Conservation (phyloP, 2,113 vertebrate genomes). For the Microtus montanus region DNA sequence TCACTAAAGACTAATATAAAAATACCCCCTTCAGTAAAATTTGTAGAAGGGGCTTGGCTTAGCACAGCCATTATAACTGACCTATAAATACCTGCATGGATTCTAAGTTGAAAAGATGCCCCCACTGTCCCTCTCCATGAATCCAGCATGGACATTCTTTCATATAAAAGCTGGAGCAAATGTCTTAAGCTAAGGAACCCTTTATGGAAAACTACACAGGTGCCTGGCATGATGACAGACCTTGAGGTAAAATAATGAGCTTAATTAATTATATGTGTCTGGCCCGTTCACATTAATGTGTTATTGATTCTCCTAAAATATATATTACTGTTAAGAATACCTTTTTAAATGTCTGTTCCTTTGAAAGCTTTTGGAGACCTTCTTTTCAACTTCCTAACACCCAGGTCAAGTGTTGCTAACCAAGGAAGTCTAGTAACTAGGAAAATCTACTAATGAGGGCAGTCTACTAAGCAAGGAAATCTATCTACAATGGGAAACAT, state of each 20-base stretch:
- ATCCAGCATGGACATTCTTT: not conserved
- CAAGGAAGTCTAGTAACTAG: not conserved
- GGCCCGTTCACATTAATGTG: not conserved
- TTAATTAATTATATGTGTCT: not conserved
- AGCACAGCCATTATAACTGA: not conserved
- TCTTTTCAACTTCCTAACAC: not conserved
- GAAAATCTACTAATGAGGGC: not conserved
- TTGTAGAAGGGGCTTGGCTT: not conserved
- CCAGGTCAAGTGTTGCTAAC: not conserved
- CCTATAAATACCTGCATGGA: not conserved
- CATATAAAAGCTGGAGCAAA: not conserved
- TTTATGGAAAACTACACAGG: not conserved
- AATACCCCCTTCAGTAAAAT: not conserved
- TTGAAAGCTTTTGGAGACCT: not conserved
- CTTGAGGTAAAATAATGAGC: not conserved
- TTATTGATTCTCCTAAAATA: slow-evolving; percentile 18
- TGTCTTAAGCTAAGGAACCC: not conserved
- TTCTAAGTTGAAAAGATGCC: not conserved
- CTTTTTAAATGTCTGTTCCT: not conserved
- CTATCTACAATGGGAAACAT: not conserved
- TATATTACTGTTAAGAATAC: not conserved
- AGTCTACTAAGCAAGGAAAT: not conserved
- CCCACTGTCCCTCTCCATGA: not conserved
- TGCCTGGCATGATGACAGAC: not conserved
- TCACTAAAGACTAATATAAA: not conserved